Conservation (phyloP, 2,888 invertebrate species). For the Orthonevra nobilis region DNA sequence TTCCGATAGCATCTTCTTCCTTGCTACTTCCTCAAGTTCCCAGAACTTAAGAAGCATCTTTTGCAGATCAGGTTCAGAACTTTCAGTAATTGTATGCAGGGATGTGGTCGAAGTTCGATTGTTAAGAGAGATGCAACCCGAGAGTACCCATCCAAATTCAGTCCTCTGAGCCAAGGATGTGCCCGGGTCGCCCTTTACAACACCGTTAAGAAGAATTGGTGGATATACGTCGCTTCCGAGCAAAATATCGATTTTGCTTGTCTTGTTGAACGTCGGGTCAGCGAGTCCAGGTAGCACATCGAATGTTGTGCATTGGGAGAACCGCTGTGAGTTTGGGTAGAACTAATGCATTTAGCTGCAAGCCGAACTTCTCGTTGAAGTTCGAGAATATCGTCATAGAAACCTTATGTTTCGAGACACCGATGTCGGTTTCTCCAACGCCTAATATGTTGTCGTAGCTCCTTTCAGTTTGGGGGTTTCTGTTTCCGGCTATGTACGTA, state of each 20-base stretch:
- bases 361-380: background rate
- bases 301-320: background rate
- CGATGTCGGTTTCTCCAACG: background rate
- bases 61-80: background rate
- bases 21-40: constrained; percentile 15
- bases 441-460: too few relatives aligned
- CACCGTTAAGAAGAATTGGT: constrained; percentile 9
- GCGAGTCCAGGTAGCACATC: background rate
- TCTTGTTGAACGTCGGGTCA: background rate
- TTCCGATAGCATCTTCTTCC: background rate
- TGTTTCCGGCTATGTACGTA: too few relatives aligned
- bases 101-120: background rate
- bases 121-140: background rate
- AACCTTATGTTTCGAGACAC: background rate
- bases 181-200: too few relatives aligned
- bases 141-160: constrained; percentile 3
- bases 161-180: background rate
- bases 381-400: background rate
- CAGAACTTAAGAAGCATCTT: constrained; percentile 2
- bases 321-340: background rate
- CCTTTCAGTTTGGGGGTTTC: too few relatives aligned
- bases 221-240: constrained; percentile 12
- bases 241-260: constrained; percentile 13
- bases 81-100: background rate
- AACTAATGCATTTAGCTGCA: background rate